Evolutionary conservation across 1,140 invertebrate genomes (phyloP), one percentile per base, ranked within the genome.

Genomic region (Gryllus bimaculatus): DNA sequence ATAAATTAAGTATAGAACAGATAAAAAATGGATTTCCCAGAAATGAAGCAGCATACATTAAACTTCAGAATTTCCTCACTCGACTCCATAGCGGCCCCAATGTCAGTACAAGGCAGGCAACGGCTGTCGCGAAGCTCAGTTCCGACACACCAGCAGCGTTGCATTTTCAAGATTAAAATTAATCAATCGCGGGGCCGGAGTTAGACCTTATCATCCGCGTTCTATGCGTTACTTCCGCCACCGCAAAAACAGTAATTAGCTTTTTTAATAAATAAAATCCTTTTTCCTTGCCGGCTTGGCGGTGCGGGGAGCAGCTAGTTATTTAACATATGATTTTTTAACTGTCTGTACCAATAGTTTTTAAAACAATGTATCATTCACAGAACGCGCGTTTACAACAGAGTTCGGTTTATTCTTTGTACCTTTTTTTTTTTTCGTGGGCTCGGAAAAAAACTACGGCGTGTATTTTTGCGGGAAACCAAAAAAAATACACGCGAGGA

Each of bases 201-300:
- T 66, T 66, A 66, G 54, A 66, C n/a, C 54, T 66, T 66, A 66
- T 66, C 54, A 66, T 10, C 10, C 18, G 54, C 54, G 54, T 66
- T 66, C 10, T 66, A 66, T 18, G 10, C 54, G 7, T 66, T 66
- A 13, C 10, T 66, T 66, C 54, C 54, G 10, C 10, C 54, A 1
- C 54, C 54, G 10, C 54, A 66, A 66, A 66, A 66, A 66, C n/a
- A 66, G 2, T 66, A 66, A 66, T 66, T 66, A 13, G 54, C 54
- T 66, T 66, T 66, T 66, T 66, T 66, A 66, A 66, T 66, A 66
- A n/a, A 66, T 66, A 66, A 66, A 66, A 66, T 66, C 54, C 54
- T 66, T 7, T 10, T 66, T 66, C 54, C 54, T 66, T 66, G 10
- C 54, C 18, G 10, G 54, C 54, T 66, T 66, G 54, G 54, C 54